Evolutionary conservation across 2,888 invertebrate genomes (phyloP), one percentile per base, ranked within the genome.

Genomic region (Drosophila emarginata): DNA sequence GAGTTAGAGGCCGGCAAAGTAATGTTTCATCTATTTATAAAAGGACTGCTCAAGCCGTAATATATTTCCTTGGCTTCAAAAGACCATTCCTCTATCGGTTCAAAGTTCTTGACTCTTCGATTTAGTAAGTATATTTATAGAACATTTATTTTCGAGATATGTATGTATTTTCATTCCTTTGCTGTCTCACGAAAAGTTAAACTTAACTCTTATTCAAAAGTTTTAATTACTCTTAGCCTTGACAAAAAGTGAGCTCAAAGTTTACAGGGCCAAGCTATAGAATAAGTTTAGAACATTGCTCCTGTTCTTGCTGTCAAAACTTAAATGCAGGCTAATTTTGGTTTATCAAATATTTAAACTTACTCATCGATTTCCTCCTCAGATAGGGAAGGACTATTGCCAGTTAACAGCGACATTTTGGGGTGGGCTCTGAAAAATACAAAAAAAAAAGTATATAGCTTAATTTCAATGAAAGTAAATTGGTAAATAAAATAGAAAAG

Each of bases 301-400:
- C 2, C 28, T 67, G 58, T 37, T 66, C 23, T 45, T 14, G 45
- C 28, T 36, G 3, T 18, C 12, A 54, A 61, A 66, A 82, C 79
- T 71, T 77, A 32, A 65, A 32, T 67, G 18, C 72, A 45, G 67
- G 58, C 61, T 76, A 54, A 67, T 76, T 72, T 66, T 53, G 60
- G 32, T 18, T 7, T 37, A 14, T 14, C 14, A 36, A n/a, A 21
- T 39, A 23, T 63, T 45, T 21, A 14, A 92, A 95, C 95, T 95
- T 92, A 95, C 95, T 95, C 95, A 88, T 95, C 95, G 71, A 94
- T 92, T 76, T 95, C 94, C 88, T 95, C 95, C 80, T 95, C 95
- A 73, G 94, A 94, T 88, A 94, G 93, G 73, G 94, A 94, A 64
- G 89, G 82, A 76, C 91, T 91, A 75, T 89, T 92, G 64, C 79